Percentiles rank a stretch among this genome's conserved stretches.
These are phyloP conservation scores for Burhinus oedicnemus DNA, from an alignment of 2,113 vertebrate species.

Conservation along the genomic window DNA sequence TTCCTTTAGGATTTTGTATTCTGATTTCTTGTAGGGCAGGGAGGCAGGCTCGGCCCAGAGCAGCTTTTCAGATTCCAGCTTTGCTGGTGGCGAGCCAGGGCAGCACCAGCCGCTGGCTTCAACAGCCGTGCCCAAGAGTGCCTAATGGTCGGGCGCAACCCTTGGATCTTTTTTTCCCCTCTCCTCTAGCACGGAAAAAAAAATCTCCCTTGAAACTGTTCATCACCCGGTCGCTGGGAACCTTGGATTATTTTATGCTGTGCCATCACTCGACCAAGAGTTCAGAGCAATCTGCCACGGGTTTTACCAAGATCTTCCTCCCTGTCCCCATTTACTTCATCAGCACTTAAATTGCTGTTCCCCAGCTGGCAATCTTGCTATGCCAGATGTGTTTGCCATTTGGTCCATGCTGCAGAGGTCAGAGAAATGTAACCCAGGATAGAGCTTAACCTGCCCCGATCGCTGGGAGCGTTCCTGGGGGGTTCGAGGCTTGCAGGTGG, in stretches of 20 bases:
- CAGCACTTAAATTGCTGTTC: background rate
- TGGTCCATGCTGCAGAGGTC: background rate
- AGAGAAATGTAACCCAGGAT: background rate
- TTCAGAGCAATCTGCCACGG: background rate
- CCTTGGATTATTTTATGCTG: background rate
- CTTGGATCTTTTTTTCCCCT: background rate
- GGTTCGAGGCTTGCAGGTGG: background rate
- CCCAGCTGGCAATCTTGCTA: background rate
- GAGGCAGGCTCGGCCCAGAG: conserved; percentile 14
- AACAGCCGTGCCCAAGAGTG: background rate
- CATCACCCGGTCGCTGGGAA: background rate
- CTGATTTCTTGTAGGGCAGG: background rate
- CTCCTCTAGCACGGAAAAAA: background rate
- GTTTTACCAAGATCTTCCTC: background rate
- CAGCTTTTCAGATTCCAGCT: background rate
- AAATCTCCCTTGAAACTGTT: background rate
- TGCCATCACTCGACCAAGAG: background rate
- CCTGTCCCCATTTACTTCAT: background rate
- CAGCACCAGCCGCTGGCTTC: background rate
- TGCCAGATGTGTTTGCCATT: background rate
- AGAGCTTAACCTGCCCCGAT: background rate
- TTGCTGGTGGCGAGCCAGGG: background rate
- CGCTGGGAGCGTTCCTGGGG: background rate
- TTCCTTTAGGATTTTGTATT: background rate
- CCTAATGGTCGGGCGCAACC: background rate